Base-by-base conservation (phyloP, 2,113 vertebrate genomes). In the Chlorodrepanis virens region DNA sequence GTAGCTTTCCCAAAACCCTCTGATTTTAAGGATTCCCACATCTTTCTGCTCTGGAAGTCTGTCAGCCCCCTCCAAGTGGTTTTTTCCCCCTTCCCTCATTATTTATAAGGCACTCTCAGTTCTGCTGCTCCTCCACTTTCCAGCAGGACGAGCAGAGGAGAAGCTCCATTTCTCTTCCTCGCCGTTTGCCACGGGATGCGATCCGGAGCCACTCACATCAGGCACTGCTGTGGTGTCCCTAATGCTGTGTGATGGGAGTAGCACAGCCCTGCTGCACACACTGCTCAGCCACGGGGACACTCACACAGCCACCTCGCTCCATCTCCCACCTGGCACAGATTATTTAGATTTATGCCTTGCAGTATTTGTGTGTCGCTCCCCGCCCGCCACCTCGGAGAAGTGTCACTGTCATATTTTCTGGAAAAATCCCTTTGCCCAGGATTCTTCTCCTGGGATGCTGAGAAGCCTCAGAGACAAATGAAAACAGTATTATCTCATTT, bases 141-240 rank as follows among this genome's bases (percentile, higher is more conserved):
- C 64, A 67, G 94, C 25, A 6, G 60, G 60, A 40, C 0, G 3
- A 80, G 92, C 39, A 4, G 71, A 78, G 84, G 91, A 33, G 9
- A 86, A 80, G 94, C 93, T 91, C 93, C 94, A 31, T 95, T 93
- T 95, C 96, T 93, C 91, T 89, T 37, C 56, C 69, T 61, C 49
- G 8, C 14, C 53, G 47, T 97, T 96, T 95, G 84, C 67, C 86
- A 39, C 60, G 85, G n/a, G 70, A 80, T 86, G 24, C 42, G 85
- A 97, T 96, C 94, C 95, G 80, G 57, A 89, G 97, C 95, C 35
- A 29, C 80, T 90, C 93, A 35, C 92, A 59, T 80, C 97, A 90
- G 95, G 64, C 40, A 59, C 84, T 84, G 90, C 94, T 84, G 50
- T 40, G 94, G 95, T 39, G 81, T 93, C 90, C 96, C 75, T 94